phyloP scores from a whole-genome alignment of 2,113 vertebrate species.

The Pangasianodon hypophthalmus region DNA sequence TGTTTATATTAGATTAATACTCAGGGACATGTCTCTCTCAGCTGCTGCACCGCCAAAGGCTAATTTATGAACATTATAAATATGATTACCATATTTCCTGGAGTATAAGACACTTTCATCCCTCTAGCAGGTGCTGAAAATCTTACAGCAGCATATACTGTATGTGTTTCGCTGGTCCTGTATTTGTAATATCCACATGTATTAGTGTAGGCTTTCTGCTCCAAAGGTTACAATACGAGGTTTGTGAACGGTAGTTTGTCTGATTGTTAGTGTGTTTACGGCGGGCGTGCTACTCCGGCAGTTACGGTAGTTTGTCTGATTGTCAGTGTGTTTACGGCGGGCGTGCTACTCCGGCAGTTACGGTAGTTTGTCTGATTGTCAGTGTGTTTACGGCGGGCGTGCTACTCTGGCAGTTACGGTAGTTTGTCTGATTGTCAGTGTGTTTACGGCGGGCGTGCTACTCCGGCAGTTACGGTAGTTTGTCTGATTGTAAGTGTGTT shows the following conservation, averaged over 20 bases:
- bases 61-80: neutral
- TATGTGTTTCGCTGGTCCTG: neutral
- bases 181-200: neutral
- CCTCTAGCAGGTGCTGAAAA: constrained; percentile 35
- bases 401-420: too few relatives aligned
- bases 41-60: neutral
- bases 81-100: neutral
- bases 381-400: too few relatives aligned
- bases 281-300: too few relatives aligned
- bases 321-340: too few relatives aligned
- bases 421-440: too few relatives aligned
- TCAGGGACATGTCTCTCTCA: neutral
- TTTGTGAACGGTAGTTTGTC: neutral
- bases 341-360: too few relatives aligned
- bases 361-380: too few relatives aligned
- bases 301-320: too few relatives aligned
- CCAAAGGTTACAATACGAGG: neutral
- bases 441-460: too few relatives aligned
- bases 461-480: too few relatives aligned
- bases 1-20: constrained; percentile 1
- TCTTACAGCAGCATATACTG: constrained; percentile 47
- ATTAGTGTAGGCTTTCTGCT: neutral
- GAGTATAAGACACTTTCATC: neutral
- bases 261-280: too few relatives aligned
- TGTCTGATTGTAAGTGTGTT: too few relatives aligned